Base-by-base conservation (phyloP, 2,888 invertebrate genomes). In the Pardosa pseudoannulata region DNA sequence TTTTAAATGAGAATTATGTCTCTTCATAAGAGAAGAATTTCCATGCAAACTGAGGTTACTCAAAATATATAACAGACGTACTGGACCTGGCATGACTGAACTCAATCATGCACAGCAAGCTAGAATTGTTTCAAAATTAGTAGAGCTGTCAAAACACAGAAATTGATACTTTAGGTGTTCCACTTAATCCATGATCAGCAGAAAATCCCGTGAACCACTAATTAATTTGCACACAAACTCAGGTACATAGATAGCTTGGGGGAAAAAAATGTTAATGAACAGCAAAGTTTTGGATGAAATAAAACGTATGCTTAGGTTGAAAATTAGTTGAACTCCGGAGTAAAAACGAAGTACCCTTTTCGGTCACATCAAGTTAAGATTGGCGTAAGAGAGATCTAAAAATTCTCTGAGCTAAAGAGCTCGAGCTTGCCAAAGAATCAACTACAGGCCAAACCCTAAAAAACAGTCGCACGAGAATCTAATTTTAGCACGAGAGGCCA, bases 391-490 rank as follows among this genome's bases (percentile, higher is more conserved):
- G 29, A 75, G 62, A 36, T 75, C 50, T 64, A 79, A 62, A 81
- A 81, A 68, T 70, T 70, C 50, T 19, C 67, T 13, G 67, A 72
- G 67, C 78, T 73, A 39, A 71, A 39, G 31, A 64, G 32, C 64
- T 75, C 36, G 50, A 36, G 72, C 78, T 78, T 83, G 83, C 73
- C 78, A 83, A 76, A 50, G 67, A 73, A 39, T 67, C 41, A 68
- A 68, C 39, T 41, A 64, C 70, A 78, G 78, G 76, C 78, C 83
- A 78, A 83, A 72, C 78, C 83, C 83, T 73, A 65, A 78, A 78
- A 83, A 83, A 78, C 83, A 78, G 83, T 72, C 68, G 83, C 83
- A 83, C 70, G 64, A 31, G 62, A 67, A 64, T 72, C 83, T 83
- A 83, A 83, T 78, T 78, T 67, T 83, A 83, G 83, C 65, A 50